Conservation (phyloP, 2,888 invertebrate species). For the Nasonovia ribisnigri region DNA sequence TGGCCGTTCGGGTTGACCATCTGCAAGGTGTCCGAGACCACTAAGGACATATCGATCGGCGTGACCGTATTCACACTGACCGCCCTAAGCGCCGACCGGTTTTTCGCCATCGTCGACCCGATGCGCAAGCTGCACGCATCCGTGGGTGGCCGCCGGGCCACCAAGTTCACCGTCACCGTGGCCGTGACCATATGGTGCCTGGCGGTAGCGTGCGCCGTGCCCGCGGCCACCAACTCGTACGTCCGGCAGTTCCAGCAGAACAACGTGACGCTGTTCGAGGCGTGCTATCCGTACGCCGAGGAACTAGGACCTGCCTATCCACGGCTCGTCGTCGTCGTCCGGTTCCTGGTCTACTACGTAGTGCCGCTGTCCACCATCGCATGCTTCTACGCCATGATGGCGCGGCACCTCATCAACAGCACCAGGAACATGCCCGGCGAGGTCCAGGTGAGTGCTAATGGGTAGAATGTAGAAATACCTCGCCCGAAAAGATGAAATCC, state of each 20-base stretch:
- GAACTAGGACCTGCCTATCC: slow-evolving; percentile 74
- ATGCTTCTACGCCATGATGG: slow-evolving; percentile 90
- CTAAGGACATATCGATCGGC: slow-evolving; percentile 90
- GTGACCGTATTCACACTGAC: slow-evolving; percentile 94
- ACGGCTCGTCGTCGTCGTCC: slow-evolving; percentile 76
- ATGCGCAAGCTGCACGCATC: slow-evolving; percentile 84
- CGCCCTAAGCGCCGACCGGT: slow-evolving; percentile 89
- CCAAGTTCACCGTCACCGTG: slow-evolving; percentile 78
- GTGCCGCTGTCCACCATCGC: slow-evolving; percentile 88
- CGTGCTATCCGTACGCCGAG: slow-evolving; percentile 83
- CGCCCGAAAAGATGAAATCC: no score
- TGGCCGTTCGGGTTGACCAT: slow-evolving; percentile 72
- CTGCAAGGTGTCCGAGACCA: slow-evolving; percentile 78
- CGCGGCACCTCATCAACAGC: slow-evolving; percentile 84
- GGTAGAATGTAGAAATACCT: no score
- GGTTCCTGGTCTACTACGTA: slow-evolving; percentile 84
- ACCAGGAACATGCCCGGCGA: slow-evolving; percentile 87
- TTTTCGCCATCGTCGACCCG: slow-evolving; percentile 92
- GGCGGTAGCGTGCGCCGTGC: slow-evolving; percentile 82
- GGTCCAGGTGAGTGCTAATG: slow-evolving; percentile 68
- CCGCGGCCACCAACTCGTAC: slow-evolving; percentile 81
- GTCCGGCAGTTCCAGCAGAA: slow-evolving; percentile 72
- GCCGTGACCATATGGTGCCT: slow-evolving; percentile 85
- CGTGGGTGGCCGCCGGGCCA: slow-evolving; percentile 81
- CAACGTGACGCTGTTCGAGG: slow-evolving; percentile 73